phyloP scores from a whole-genome alignment of 2,113 vertebrate species.

The Saimiri boliviensis region DNA sequence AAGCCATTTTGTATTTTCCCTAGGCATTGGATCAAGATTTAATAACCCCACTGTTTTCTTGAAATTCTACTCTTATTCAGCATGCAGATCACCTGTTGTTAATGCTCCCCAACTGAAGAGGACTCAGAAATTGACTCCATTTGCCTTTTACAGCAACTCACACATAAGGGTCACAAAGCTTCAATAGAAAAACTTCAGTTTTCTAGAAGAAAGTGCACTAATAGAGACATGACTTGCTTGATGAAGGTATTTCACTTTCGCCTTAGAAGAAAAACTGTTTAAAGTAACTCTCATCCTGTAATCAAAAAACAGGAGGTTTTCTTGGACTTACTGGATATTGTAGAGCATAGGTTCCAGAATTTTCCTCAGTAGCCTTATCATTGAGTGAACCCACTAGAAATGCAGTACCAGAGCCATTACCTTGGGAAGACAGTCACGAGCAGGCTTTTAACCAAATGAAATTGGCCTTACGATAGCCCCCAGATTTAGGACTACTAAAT shows the following conservation, averaged over 20 bases:
- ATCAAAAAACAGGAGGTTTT: background rate
- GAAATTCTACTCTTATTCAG: background rate
- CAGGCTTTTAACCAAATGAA: background rate
- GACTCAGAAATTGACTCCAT: background rate
- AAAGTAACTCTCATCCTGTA: background rate
- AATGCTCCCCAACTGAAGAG: background rate
- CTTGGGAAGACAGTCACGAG: background rate
- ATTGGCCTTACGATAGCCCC: background rate
- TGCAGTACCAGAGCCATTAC: background rate
- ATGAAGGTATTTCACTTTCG: background rate
- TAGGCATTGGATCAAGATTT: background rate
- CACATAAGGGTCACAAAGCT: background rate
- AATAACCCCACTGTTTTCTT: background rate
- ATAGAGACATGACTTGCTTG: background rate
- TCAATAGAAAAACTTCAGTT: background rate
- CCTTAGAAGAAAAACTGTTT: background rate
- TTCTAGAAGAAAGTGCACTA: background rate
- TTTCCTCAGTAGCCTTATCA: background rate
- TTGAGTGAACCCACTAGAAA: background rate
- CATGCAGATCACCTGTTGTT: background rate
- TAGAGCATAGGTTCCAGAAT: background rate
- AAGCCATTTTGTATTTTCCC: background rate
- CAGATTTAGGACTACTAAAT: background rate
- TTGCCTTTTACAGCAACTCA: background rate
- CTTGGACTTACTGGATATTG: background rate